Conservation (phyloP, 2,797 vertebrate genomes). For the Lutjanus campechanus region DNA sequence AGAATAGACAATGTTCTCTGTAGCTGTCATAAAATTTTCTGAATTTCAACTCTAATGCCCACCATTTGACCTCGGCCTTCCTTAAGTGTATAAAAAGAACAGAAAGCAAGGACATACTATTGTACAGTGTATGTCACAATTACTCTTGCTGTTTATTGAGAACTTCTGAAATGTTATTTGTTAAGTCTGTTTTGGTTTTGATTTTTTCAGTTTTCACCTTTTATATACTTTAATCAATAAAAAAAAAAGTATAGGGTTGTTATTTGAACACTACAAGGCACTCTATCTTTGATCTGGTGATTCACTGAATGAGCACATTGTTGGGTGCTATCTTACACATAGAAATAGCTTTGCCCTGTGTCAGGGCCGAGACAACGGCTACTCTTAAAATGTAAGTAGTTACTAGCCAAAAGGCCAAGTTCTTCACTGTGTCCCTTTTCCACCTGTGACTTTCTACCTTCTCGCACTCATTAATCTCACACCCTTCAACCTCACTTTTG, state of each 20-base stretch:
- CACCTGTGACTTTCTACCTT: background rate
- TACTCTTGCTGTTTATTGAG: background rate
- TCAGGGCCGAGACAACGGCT: background rate
- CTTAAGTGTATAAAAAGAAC: background rate
- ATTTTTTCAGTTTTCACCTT: background rate
- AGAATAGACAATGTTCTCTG: constrained; percentile 2
- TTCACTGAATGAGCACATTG: background rate
- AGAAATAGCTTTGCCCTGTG: background rate
- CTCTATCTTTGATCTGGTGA: background rate
- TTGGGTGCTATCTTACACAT: background rate
- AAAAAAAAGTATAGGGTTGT: background rate
- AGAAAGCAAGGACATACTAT: background rate
- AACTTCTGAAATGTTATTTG: background rate
- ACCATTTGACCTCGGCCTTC: constrained; percentile 24
- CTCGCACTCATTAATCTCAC: constrained; percentile 16
- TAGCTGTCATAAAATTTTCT: constrained; percentile 6
- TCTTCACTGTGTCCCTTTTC: constrained; percentile 1
- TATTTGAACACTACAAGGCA: background rate
- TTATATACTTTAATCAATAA: constrained; percentile 4
- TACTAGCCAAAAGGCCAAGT: background rate
- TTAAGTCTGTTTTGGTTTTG: background rate
- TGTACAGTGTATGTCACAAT: background rate
- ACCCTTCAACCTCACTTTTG: background rate
- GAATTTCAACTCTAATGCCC: constrained; percentile 29
- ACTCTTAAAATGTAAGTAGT: background rate